Percentiles rank a stretch among this genome's conserved stretches.
These are phyloP conservation scores for Dorcus parallelipipedus DNA, from an alignment of 2,888 invertebrate species.

Conservation along the genomic window DNA sequence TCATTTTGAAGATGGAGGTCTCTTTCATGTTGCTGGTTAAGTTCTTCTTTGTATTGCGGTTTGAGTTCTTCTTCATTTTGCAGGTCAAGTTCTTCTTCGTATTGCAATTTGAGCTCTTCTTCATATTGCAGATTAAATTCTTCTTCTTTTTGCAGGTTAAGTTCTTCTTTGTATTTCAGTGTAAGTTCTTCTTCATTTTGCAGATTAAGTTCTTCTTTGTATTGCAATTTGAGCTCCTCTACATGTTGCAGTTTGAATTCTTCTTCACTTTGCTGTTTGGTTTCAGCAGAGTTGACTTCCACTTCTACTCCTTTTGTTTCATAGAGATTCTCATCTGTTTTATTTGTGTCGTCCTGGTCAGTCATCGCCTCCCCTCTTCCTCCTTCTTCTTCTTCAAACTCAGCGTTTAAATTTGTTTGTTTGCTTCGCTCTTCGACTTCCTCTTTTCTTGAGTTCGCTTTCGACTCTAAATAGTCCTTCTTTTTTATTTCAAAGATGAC, in stretches of 20 bases:
- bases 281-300: too few relatives aligned
- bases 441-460: conserved; percentile 10
- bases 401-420: too few relatives aligned
- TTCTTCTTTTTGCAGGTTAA: conserved; percentile 1
- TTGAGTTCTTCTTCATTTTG: conserved; percentile 4
- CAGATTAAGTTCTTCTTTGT: conserved; percentile 1
- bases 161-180: neutral
- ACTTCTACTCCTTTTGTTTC: too few relatives aligned
- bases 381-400: conserved; percentile 24
- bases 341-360: too few relatives aligned
- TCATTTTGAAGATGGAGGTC: too few relatives aligned
- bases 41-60: conserved; percentile 8
- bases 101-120: neutral
- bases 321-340: too few relatives aligned
- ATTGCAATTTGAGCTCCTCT: neutral
- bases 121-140: conserved; percentile 1
- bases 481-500: neutral
- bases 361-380: conserved; percentile 15
- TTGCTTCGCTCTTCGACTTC: conserved; percentile 9
- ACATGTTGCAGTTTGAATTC: neutral
- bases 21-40: neutral
- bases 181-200: neutral
- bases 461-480: neutral
- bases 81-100: neutral
- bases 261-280: neutral